Conservation (phyloP, 2,113 vertebrate genomes). For the Andinoacara biseriatus region DNA sequence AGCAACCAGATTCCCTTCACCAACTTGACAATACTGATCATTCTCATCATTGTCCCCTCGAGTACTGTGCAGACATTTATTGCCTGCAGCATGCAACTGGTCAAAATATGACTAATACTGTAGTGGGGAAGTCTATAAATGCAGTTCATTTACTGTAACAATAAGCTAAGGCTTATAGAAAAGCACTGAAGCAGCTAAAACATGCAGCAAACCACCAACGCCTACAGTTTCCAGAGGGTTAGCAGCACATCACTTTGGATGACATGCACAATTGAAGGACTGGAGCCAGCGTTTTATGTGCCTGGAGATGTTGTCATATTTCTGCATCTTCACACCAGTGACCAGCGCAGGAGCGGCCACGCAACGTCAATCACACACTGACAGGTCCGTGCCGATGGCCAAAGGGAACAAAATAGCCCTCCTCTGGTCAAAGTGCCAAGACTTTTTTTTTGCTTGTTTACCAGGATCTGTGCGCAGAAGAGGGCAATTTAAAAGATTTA, state of each 20-base stretch:
- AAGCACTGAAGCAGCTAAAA: conserved; percentile 7
- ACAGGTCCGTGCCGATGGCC: conserved; percentile 31
- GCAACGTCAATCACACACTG: conserved; percentile 50
- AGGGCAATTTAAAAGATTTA: conserved; percentile 5
- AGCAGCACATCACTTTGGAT: conserved; percentile 30
- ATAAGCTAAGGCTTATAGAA: conserved; percentile 13
- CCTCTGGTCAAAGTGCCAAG: not conserved
- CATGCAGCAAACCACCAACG: not conserved
- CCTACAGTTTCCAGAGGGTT: conserved; percentile 7
- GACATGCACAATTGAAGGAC: conserved; percentile 34
- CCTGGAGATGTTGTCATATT: conserved; percentile 48
- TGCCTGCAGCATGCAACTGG: conserved; percentile 42
- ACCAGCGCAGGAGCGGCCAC: conserved; percentile 28
- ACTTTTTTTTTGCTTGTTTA: conserved; percentile 16
- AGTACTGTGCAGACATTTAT: conserved; percentile 30
- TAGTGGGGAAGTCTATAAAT: conserved; percentile 12
- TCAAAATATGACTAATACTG: conserved; percentile 38
- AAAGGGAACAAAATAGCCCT: conserved; percentile 18
- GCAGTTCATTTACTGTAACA: conserved; percentile 2
- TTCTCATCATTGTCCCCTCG: conserved; percentile 45
- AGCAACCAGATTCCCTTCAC: conserved; percentile 57
- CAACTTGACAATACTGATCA: conserved; percentile 65
- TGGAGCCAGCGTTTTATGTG: conserved; percentile 1
- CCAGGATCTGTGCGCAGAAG: not conserved
- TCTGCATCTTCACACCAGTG: conserved; percentile 47